phyloP scores from a whole-genome alignment of 2,113 vertebrate species.

The Daphoenositta chrysoptera region DNA sequence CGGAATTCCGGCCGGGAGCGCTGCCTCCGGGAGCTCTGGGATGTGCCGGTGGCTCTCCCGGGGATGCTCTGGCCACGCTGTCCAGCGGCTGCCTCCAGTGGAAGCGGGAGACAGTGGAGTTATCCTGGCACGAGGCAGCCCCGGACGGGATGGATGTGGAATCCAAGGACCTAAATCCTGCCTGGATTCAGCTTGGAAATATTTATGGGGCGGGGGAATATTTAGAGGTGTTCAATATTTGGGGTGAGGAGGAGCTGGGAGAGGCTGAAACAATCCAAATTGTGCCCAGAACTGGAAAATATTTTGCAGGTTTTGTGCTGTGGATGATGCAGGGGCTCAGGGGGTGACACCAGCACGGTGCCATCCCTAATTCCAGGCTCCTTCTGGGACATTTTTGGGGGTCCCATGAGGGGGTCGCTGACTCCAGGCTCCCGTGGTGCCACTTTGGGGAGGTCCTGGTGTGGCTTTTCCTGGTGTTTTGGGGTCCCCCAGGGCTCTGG shows the following conservation, averaged over 20 bases:
- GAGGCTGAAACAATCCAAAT: background rate
- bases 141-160: accelerated
- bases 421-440: background rate
- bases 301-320: background rate
- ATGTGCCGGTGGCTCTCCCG: background rate
- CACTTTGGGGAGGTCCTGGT: too few relatives aligned
- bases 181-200: background rate
- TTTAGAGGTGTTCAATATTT: background rate
- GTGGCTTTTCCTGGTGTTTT: background rate
- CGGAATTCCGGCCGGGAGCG: background rate
- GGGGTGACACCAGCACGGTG: accelerated
- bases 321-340: accelerated
- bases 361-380: background rate
- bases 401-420: background rate
- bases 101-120: background rate
- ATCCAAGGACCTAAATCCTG: background rate
- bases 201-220: too few relatives aligned
- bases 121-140: background rate
- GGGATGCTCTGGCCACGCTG: background rate
- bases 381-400: background rate
- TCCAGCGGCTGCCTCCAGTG: background rate
- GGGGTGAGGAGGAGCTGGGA: background rate
- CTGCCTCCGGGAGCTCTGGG: background rate
- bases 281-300: background rate
- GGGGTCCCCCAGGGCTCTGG: background rate